Base-by-base conservation (phyloP, 2,888 invertebrate genomes). In the Acleris holmiana region DNA sequence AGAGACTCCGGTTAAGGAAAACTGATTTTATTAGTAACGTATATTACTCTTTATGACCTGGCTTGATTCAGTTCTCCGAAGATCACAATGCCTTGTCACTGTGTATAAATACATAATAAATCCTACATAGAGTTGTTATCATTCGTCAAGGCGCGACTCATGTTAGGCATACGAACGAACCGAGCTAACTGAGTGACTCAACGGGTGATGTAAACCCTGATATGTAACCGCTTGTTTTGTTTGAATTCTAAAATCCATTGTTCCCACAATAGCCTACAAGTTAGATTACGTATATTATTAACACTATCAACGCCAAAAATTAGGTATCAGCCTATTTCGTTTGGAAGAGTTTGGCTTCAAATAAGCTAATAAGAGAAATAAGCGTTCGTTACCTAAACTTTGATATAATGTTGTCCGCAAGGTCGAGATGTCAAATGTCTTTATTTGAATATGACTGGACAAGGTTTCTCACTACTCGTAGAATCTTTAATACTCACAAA, bases 71-170 rank as follows among this genome's bases (percentile, higher is more conserved):
- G 5, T 44, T 44, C 44, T 44, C 48, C 48, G 58, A 65, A 44
- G 5, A 41, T n/a, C 41, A 41, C 41, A 41, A 41, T 41, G n/a
- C 41, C 15, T 3, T 51, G 44, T 59, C 53, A 53, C 25, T 57
- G 35, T 54, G 56, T 41, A 8, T 25, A 25, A 4, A 35, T 35
- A 58, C 17, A 35, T 55, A 17, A 46, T 23, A 50, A 50, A 23
- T 18, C 44, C 29, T 57, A 63, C 23, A 25, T 62, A 35, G 64
- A 57, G 64, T 56, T 63, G 65, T 67, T 66, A 62, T 56, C 49
- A 57, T 64, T 66, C 50, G 61, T 46, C 66, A 63, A 68, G 66
- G 61, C 56, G 56, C 65, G 55, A 63, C 25, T 67, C 70, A 68
- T 56, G 56, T 63, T 50, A 13, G 18, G 70, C 68, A 68, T 68